Conservation (phyloP, 2,797 vertebrate genomes). For the Arctocebus calabarensis region DNA sequence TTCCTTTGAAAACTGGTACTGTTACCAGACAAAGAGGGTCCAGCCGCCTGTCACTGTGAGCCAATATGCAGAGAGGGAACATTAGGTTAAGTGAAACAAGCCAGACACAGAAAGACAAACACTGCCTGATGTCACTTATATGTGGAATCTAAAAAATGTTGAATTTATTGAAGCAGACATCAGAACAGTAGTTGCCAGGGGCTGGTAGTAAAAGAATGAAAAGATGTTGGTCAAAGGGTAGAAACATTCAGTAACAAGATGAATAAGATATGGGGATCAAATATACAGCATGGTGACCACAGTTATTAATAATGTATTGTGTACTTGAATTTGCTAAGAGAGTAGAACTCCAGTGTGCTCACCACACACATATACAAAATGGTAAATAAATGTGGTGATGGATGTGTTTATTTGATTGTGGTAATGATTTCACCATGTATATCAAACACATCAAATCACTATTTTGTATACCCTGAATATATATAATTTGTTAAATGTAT, state of each 20-base stretch:
- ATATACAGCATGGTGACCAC: neutral
- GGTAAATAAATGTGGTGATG: neutral
- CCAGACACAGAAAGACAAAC: neutral
- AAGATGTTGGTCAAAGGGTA: neutral
- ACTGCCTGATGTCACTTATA: neutral
- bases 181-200: neutral
- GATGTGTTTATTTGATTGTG: neutral
- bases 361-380: neutral
- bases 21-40: too few species aligned
- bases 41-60: too few species aligned
- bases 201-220: neutral
- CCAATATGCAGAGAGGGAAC: neutral
- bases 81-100: neutral
- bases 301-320: neutral
- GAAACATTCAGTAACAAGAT: neutral
- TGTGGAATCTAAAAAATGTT: neutral
- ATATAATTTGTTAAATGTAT: neutral
- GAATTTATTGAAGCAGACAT: neutral
- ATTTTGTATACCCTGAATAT: neutral
- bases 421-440: neutral
- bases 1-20: too few species aligned
- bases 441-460: neutral
- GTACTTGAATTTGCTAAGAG: neutral
- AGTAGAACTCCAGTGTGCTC: neutral
- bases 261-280: neutral